Percentiles rank a stretch among this genome's conserved stretches.
These are phyloP conservation scores for Masticophis lateralis DNA, from an alignment of 2,797 vertebrate species.

Conservation along the genomic window DNA sequence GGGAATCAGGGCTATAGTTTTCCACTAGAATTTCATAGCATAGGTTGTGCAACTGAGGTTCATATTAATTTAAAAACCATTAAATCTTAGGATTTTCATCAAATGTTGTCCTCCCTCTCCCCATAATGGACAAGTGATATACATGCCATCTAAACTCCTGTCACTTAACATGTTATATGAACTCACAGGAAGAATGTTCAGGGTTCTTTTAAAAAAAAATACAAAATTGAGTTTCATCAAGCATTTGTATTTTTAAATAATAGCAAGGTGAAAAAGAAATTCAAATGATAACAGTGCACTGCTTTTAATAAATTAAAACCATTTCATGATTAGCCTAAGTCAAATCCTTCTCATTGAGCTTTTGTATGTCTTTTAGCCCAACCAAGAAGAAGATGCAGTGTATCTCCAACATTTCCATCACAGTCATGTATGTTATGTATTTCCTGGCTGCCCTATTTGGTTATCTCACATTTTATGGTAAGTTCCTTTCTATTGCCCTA, in stretches of 20 bases:
- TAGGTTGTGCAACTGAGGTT: not conserved
- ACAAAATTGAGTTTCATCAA: not conserved
- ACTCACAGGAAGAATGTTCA: not conserved
- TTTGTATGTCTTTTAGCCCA: slow-evolving; percentile 74
- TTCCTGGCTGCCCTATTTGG: slow-evolving; percentile 97
- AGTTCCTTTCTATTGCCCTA: slow-evolving; percentile 42
- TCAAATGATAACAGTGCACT: not conserved
- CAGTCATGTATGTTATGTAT: slow-evolving; percentile 96
- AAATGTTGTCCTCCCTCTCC: not conserved
- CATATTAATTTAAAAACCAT: not conserved
- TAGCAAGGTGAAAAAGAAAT: not conserved
- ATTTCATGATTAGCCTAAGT: not conserved
- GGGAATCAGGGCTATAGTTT: not conserved
- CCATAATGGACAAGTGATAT: not conserved
- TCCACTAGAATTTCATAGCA: not conserved
- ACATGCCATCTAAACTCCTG: not conserved
- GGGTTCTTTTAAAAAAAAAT: not conserved
- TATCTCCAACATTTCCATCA: slow-evolving; percentile 93
- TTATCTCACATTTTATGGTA: slow-evolving; percentile 97
- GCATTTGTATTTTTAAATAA: not conserved
- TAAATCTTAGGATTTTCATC: not conserved
- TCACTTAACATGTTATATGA: not conserved
- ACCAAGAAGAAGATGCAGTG: slow-evolving; percentile 92
- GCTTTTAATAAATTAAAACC: not conserved
- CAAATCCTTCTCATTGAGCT: not conserved